Base-by-base conservation (phyloP, 2,888 invertebrate genomes). In the Sussaba pulchella region DNA sequence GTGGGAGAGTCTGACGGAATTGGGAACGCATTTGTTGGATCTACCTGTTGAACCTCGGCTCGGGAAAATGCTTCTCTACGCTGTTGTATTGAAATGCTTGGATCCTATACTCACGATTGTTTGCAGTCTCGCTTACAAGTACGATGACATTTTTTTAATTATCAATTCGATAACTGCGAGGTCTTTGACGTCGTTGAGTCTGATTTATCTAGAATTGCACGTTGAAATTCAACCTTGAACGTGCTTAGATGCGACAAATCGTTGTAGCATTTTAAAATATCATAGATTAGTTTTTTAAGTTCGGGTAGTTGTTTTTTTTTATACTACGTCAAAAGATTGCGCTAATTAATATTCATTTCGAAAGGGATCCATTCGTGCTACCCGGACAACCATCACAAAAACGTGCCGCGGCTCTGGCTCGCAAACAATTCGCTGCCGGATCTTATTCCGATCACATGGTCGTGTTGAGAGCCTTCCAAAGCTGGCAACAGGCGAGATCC, bases 91-190 rank as follows among this genome's bases (percentile, higher is more conserved):
- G 84, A 97, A 97, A 91, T 99, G 99, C 91, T 93, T 99, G 41
- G 98, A 98, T 91, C 99, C 99, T 0, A 94, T 99, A 36, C 93
- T 98, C 72, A 98, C 98, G 1, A 96, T 99, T 47, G 97, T 97
- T 0, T 97, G 98, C 89, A 95, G 96, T 83, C 94, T 99, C 84
- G 96, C 98, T 0, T 95, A 96, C 89, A 95, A 94, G 93, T 96
- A 94, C 61, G 39, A 19, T 21, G 5, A 17, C 39, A 63, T 19
- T 69, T 59, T 54, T 10, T 9, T 39, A 9, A 12, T 67, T 21
- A 39, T 14, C 17, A 39, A 31, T 31, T 31, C 31, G 2, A 6
- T 31, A n/a, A n/a, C n/a, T n/a, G n/a, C n/a, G n/a, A n/a, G n/a
- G n/a, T n/a, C n/a, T n/a, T n/a, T n/a, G n/a, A n/a, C n/a, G n/a